Conservation (phyloP, 2,888 invertebrate species). For the Metopia argyrocephala region DNA sequence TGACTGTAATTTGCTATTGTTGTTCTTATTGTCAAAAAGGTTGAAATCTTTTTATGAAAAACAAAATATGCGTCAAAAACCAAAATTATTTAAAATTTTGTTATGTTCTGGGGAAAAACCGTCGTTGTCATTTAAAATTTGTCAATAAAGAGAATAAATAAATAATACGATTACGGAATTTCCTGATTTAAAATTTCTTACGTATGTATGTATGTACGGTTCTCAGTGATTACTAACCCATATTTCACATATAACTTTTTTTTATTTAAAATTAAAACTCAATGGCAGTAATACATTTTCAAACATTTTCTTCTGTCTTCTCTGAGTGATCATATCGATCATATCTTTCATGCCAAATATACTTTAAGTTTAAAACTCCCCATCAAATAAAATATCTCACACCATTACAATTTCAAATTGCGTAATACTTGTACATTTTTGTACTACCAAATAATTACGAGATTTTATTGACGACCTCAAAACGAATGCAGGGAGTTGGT, state of each 20-base stretch:
- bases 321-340: no score
- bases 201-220: background rate
- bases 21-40: background rate
- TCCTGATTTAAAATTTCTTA: background rate
- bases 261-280: no score
- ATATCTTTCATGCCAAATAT: no score
- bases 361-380: constrained; percentile 14
- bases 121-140: background rate
- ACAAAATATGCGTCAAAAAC: background rate
- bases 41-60: background rate
- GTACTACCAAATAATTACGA: constrained; percentile 30
- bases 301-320: no score
- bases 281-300: no score
- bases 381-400: no score
- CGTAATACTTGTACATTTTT: constrained; percentile 45
- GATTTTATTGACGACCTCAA: constrained; percentile 50
- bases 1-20: background rate
- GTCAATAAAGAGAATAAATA: background rate
- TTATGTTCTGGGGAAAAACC: background rate
- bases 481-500: background rate
- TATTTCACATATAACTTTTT: no score
- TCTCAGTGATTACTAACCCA: background rate
- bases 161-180: background rate
- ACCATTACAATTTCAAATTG: constrained; percentile 36
- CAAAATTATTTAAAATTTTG: background rate